Conservation (phyloP, 2,888 invertebrate genomes). For the Drosophila greeni region DNA sequence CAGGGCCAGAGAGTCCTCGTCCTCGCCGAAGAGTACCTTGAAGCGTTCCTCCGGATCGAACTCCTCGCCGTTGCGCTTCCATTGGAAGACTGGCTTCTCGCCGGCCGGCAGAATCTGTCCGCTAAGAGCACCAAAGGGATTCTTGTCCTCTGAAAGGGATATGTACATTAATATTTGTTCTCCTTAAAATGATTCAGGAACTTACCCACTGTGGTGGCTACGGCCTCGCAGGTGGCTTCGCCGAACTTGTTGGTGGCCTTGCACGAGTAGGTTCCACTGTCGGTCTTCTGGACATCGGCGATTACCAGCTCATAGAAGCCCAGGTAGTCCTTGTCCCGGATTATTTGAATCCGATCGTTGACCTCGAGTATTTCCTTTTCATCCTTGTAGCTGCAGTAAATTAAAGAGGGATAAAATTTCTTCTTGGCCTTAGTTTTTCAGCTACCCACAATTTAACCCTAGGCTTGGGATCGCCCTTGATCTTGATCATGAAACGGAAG, state of each 20-base stretch:
- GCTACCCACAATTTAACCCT: constrained; percentile 91
- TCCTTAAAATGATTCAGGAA: not conserved
- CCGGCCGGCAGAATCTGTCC: constrained; percentile 85
- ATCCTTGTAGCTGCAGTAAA: constrained; percentile 86
- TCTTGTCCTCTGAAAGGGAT: constrained; percentile 85
- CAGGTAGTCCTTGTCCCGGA: constrained; percentile 86
- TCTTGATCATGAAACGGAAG: constrained; percentile 92
- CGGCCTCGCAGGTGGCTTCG: constrained; percentile 86
- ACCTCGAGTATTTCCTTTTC: constrained; percentile 85
- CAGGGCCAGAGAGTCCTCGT: constrained; percentile 94
- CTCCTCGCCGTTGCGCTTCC: constrained; percentile 91
- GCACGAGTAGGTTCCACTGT: constrained; percentile 92
- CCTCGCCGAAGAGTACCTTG: constrained; percentile 92
- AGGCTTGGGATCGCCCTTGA: constrained; percentile 93
- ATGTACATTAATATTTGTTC: not conserved
- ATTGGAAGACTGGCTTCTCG: constrained; percentile 87
- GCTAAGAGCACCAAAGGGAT: constrained; percentile 88
- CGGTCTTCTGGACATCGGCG: constrained; percentile 86
- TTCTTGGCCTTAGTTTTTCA: not conserved
- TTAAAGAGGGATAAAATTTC: accelerated
- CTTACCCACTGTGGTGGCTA: constrained; percentile 88
- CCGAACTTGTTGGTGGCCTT: constrained; percentile 90
- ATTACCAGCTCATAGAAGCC: constrained; percentile 94
- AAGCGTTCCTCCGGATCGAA: constrained; percentile 95
- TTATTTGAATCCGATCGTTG: constrained; percentile 84